Evolutionary conservation across 2,797 vertebrate genomes (phyloP), one percentile per base, ranked within the genome.

Genomic region (Xyrichtys novacula): DNA sequence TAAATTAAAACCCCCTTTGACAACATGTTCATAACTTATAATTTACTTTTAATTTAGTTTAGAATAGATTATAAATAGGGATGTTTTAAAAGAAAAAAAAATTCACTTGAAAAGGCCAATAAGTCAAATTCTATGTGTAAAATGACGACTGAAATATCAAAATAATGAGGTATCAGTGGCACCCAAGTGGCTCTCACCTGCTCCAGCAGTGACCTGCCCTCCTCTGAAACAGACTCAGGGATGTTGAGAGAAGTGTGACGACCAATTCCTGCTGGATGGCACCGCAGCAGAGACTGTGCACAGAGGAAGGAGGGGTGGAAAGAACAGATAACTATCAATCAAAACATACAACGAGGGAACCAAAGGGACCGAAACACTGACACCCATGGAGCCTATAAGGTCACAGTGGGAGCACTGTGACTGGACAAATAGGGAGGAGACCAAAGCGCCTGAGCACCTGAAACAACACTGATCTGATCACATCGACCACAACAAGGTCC

Each of bases 251-350:
- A 89, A 0, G 97, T 98, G 90, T 99, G 98, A 53, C 96, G 96
- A 69, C 93, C 94, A 83, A 99, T 97, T 84, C 97, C 96, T 40
- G 97, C 95, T 17, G 98, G 98, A 89, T 99, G 97, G 88, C 97
- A 97, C 74, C 95, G 96, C 72, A 93, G 88, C 88, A 99, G 92
- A 43, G 95, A 94, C 98, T 99, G 88, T 11, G 58, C 23, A 23
- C 55, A 34, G 73, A 29, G 54, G 81, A 70, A 72, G 67, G 74
- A 78, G 74, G 25, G 62, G 62, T 78, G 85, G 87, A 85, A 78
- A 87, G 73, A 85, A 68, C 2, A 86, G 87, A 90, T 90, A 76
- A 64, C 19, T 12, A 84, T 90, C 76, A 75, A 38, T 72, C 36
- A 77, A 85, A 89, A 84, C 78, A 92, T 56, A 81, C 42, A 65